phyloP scores from a whole-genome alignment of 2,888 invertebrate genomes.

The Steinernema hermaphroditum region DNA sequence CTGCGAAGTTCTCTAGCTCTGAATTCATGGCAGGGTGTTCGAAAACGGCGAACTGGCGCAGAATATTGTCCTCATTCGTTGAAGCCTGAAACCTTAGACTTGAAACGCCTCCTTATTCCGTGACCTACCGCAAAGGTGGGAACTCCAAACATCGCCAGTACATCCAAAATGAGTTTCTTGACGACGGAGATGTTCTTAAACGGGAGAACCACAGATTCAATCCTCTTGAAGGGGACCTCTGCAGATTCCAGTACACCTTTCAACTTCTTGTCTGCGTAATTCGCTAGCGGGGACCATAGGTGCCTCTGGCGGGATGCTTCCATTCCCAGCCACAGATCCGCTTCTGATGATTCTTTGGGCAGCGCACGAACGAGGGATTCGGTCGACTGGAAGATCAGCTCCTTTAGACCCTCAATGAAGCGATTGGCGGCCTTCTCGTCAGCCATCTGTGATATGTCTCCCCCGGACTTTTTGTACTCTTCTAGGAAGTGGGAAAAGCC shows the following conservation, averaged over 20 bases:
- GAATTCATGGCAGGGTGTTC: background rate
- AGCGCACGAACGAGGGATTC: background rate
- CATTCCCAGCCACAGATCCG: background rate
- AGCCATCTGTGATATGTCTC: background rate
- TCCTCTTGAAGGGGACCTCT: background rate
- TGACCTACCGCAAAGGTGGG: background rate
- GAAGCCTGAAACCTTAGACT: background rate
- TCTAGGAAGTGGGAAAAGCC: background rate
- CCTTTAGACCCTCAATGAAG: background rate
- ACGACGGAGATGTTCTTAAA: background rate
- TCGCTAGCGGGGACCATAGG: background rate
- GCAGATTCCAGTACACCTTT: background rate
- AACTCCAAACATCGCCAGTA: background rate
- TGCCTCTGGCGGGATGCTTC: background rate
- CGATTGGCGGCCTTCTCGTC: background rate
- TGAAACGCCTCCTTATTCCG: too few relatives aligned
- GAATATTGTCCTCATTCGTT: slow-evolving; percentile 19
- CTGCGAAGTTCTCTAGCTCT: background rate
- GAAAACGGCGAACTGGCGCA: background rate
- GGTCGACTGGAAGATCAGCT: background rate
- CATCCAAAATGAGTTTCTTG: background rate
- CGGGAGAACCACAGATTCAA: background rate
- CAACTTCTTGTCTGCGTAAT: background rate
- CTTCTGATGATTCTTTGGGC: background rate
- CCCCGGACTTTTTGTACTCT: background rate